Base-by-base conservation (phyloP, 37 sponge, comb jelly and placozoan species). In the Hexactinellida sp. region DNA sequence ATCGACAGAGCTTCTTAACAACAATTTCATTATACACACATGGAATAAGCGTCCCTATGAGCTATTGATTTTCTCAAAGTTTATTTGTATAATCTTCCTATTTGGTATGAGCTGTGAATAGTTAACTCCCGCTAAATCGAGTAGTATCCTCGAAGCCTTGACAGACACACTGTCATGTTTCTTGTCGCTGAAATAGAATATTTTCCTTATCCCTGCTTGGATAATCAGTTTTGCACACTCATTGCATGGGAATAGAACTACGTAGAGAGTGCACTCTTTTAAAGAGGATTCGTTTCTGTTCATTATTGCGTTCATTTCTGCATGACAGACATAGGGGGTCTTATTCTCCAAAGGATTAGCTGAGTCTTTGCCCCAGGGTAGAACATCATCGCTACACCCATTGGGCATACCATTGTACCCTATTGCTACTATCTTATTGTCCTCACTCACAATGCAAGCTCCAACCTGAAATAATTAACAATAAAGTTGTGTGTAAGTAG, bases 401-500 rank as follows among this genome's bases (percentile, higher is more conserved):
- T 89, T 95, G 24, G 99, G 99, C 99, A 98, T 98, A 0, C 99
- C 96, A 85, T 98, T 98, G 91, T 98, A 95, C 5, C 99, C 99
- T 54, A 98, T 95, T 10, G 96, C 99, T 35, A 95, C 96, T 36
- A 98, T 98, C 87, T 98, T 98, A 0, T 87, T 89, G 55, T 98
- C 99, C 13, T 86, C 37, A 86, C 90, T 95, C 30, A 98, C 99
- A 21, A 98, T 94, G 76, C 96, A 95, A 0, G 99, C 99, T 36
- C 99, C 99, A 1, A 94, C 94, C 93, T 93, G 38, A 16, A 47
- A 37, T 36, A 37, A 37, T 19, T 0, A n/a, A n/a, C n/a, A n/a
- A n/a, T 24, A 5, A 37, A n/a, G 83, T 1, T n/a, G n/a, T n/a
- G n/a, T n/a, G n/a, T n/a, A n/a, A n/a, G n/a, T n/a, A n/a, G n/a